Evolutionary conservation across 92 coral and sea anemone species (phyloP).

Genomic region (Zoanthus gigantus): DNA sequence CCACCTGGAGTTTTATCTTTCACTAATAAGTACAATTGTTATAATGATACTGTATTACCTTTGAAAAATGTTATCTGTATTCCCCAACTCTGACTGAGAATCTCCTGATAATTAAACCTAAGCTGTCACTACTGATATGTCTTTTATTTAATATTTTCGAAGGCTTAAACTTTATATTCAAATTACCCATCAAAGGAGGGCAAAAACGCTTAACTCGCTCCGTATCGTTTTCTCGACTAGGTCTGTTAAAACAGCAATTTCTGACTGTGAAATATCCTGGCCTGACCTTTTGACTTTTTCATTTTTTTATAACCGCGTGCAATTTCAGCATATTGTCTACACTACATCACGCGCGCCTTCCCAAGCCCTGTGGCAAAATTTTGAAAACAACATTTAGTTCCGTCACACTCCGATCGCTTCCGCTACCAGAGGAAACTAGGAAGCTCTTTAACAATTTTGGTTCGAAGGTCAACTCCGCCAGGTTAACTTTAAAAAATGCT

Average conservation of each 20-base stretch:
- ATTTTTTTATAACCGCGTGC: background rate
- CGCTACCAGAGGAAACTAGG: slow-evolving; percentile 33
- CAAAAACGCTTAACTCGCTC: background rate
- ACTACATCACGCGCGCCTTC: background rate
- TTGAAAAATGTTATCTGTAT: no score
- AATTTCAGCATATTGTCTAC: background rate
- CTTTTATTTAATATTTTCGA: background rate
- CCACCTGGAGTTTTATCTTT: no score
- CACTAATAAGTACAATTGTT: no score
- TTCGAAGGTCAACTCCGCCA: slow-evolving; percentile 4
- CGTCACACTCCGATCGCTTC: slow-evolving; percentile 23
- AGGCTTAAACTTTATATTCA: background rate
- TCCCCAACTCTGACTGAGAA: no score
- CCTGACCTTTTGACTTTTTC: background rate
- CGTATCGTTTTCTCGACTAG: no score
- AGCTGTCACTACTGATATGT: no score
- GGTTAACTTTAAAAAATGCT: background rate
- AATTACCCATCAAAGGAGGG: background rate
- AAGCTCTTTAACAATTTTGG: slow-evolving; percentile 19
- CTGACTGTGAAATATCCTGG: background rate
- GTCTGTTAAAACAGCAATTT: no score
- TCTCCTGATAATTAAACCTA: no score
- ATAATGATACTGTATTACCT: no score
- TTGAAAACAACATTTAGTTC: slow-evolving; percentile 44
- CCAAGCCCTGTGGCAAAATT: slow-evolving; percentile 28